phyloP scores from a whole-genome alignment of 2,113 vertebrate species.

The Macaca mulatta region DNA sequence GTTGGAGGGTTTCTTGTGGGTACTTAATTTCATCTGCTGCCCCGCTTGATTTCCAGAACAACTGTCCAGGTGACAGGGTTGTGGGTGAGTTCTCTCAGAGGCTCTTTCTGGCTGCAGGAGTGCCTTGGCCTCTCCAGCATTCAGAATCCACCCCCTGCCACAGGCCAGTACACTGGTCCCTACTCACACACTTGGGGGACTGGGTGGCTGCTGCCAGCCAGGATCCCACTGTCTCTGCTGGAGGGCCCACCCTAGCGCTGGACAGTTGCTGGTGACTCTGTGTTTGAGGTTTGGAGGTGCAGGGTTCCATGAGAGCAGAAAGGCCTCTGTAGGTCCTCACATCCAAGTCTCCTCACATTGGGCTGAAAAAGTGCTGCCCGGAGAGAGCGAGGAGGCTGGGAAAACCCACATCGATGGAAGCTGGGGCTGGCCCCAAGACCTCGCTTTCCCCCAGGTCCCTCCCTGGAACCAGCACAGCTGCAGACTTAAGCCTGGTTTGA shows the following conservation, averaged over 20 bases:
- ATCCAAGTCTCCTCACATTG: neutral
- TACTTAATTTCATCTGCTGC: accelerated
- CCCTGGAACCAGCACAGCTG: neutral
- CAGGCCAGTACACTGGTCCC: neutral
- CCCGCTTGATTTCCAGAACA: neutral
- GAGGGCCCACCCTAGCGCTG: too few species aligned
- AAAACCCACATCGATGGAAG: accelerated
- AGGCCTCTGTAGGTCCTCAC: neutral
- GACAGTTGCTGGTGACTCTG: too few species aligned
- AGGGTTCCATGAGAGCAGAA: neutral
- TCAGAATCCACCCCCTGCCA: neutral
- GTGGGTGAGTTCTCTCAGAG: neutral
- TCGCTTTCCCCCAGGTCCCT: accelerated
- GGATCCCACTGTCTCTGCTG: neutral
- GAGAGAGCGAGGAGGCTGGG: neutral
- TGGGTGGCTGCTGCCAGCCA: neutral
- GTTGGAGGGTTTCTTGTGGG: accelerated
- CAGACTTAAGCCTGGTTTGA: neutral
- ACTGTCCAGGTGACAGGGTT: neutral
- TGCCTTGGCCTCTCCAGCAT: neutral
- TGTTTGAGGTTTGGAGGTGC: neutral
- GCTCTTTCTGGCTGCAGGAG: too few species aligned
- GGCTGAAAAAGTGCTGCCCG: neutral
- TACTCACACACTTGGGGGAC: neutral
- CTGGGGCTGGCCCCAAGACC: neutral